These are phyloP conservation scores for Latrodectus hesperus DNA, from an alignment of 2,888 invertebrate genomes.

Conservation along the genomic window DNA sequence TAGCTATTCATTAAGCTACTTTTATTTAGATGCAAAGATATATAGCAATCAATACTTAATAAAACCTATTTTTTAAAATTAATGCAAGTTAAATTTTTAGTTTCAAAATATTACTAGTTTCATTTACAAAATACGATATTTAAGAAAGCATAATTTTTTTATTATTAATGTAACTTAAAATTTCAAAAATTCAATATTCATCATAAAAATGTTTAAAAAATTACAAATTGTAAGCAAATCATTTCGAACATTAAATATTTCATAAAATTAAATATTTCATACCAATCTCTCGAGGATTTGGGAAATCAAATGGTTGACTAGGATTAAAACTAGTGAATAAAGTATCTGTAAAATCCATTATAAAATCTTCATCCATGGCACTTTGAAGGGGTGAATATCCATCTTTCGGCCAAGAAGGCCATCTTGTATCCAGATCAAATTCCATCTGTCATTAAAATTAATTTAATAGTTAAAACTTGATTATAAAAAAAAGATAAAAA, in stretches of 20 bases:
- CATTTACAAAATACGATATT: too few species aligned
- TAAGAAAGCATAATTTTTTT: too few species aligned
- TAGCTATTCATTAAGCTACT: too few species aligned
- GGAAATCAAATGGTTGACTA: conserved; percentile 94
- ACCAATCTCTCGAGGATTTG: conserved; percentile 97
- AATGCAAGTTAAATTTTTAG: too few species aligned
- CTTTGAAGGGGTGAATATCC: conserved; percentile 64
- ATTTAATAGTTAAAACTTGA: background rate
- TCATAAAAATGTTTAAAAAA: too few species aligned
- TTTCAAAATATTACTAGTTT: too few species aligned
- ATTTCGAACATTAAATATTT: background rate
- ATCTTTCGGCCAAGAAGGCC: conserved; percentile 61
- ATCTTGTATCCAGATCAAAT: conserved; percentile 65
- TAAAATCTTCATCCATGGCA: conserved; percentile 83
- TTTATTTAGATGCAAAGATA: too few species aligned
- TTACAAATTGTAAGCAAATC: too few species aligned
- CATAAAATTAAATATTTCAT: conserved; percentile 77
- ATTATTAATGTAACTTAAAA: too few species aligned
- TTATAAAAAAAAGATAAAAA: background rate
- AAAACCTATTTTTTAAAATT: too few species aligned
- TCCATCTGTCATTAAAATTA: conserved; percentile 43
- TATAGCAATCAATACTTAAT: too few species aligned
- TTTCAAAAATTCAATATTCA: too few species aligned
- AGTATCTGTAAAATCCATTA: conserved; percentile 90
- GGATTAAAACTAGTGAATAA: conserved; percentile 88